Conservation (phyloP, 2,888 invertebrate genomes). For the Hydroisotoma schaefferi region DNA sequence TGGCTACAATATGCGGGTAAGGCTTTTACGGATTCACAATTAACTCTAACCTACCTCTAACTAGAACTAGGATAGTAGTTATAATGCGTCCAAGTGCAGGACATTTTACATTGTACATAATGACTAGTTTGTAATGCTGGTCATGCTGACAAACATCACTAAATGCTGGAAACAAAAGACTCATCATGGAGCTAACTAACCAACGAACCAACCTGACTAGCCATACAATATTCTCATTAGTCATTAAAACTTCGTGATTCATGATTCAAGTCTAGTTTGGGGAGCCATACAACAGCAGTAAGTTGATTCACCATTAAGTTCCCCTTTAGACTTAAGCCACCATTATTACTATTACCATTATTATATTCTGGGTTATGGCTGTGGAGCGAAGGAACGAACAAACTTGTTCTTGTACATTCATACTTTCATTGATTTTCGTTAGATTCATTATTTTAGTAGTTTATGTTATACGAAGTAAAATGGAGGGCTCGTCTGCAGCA, state of each 20-base stretch:
- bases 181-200: background rate
- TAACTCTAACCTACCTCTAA: no score
- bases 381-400: no score
- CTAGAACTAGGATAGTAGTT: no score
- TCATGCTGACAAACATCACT: no score
- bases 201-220: background rate
- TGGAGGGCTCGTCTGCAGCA: background rate
- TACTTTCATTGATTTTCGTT: background rate
- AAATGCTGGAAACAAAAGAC: background rate
- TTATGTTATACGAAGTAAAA: background rate
- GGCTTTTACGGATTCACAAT: no score
- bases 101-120: no score
- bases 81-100: no score
- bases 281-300: background rate
- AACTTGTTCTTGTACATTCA: no score
- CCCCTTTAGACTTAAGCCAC: background rate
- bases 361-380: background rate
- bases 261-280: slow-evolving; percentile 1
- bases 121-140: no score
- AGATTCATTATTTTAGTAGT: background rate
- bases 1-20: no score
- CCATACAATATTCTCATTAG: slow-evolving; percentile 12
- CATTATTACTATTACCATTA: background rate
- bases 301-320: background rate
- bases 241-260: slow-evolving; percentile 13